Evolutionary conservation across 2,888 invertebrate species (phyloP).

Genomic region (Rutpela maculata): DNA sequence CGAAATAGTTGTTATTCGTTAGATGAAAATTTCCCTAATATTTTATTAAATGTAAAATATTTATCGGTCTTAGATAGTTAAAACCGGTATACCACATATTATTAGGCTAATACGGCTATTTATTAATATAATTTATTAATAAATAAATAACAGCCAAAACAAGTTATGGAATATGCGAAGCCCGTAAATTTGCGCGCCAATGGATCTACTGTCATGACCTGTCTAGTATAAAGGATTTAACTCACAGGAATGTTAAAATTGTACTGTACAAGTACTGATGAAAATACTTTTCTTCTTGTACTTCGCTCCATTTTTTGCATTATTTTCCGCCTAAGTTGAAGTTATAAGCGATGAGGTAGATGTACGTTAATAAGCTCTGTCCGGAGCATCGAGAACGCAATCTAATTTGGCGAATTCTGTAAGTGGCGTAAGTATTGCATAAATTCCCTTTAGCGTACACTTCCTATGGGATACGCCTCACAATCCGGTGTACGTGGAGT

Average conservation of each 20-base stretch:
- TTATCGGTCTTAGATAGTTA: too few relatives aligned
- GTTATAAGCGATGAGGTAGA: constrained; percentile 32
- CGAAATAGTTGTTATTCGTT: too few relatives aligned
- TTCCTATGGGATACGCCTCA: not conserved
- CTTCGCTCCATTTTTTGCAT: constrained; percentile 11
- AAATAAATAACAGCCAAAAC: too few relatives aligned
- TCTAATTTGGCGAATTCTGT: constrained; percentile 52
- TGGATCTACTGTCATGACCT: too few relatives aligned
- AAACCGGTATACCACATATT: too few relatives aligned
- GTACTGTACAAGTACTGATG: constrained; percentile 8
- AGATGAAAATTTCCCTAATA: too few relatives aligned
- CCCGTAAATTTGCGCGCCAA: too few relatives aligned
- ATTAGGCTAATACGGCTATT: too few relatives aligned
- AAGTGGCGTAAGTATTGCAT: constrained; percentile 38
- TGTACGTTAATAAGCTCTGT: constrained; percentile 49
- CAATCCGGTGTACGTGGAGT: not conserved
- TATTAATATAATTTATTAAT: too few relatives aligned
- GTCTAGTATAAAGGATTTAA: too few relatives aligned
- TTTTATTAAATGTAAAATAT: too few relatives aligned
- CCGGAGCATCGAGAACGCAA: constrained; percentile 50
- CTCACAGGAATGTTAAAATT: constrained; percentile 21
- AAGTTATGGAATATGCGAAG: too few relatives aligned
- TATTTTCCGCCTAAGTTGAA: constrained; percentile 15
- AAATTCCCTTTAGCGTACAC: constrained; percentile 24
- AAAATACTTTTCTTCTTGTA: constrained; percentile 25